Evolutionary conservation across 1,140 invertebrate species (phyloP), one percentile per base, ranked within the genome.

Genomic region (Neoseiulus cucumeris): DNA sequence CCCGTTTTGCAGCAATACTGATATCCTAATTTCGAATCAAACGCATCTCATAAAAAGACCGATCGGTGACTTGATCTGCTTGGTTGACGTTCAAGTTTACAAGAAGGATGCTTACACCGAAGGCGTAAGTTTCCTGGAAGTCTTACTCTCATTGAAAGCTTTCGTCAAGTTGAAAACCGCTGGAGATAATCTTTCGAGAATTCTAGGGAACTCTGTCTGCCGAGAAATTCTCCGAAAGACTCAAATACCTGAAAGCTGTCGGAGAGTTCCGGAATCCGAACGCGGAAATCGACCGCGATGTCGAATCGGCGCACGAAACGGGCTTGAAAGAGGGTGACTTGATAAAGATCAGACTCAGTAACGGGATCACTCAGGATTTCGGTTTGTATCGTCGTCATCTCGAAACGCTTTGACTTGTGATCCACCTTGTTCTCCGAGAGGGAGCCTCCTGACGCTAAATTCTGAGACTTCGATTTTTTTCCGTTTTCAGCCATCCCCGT

Each of bases 41-140:
- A 59, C 51, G 51, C 51, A 59, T 25, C 51, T 59, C 25, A 59
- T 59, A 12, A 59, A 59, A 9, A 25, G 51, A 33, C 22, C 51
- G 2, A 59, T 59, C 22, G 51, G 51, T 29, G 51, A 25, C 14
- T 33, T 59, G 14, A 29, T 59, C 51, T 59, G 51, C 22, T 17
- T 59, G 17, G 51, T 59, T 14, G 51, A 59, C 51, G 51, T 18
- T 20, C 51, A 59, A 14, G 51, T 59, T 1, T 59, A 59, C 51
- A 59, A 59, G 22, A 59, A 59, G 9, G 51, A 59, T 9, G 14
- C 51, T 6, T 59, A 59, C 51, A 59, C 51, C 51, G 51, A 59
- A 25, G 51, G 51, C 2, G 51, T 59, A 59, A 22, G 17, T 47
- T 6, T 39, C 9, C 33, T 39, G 25, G 17, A 47, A 20, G 45